These are phyloP conservation scores for Colletes latitarsis DNA, from an alignment of 1,140 invertebrate species.

Conservation along the genomic window DNA sequence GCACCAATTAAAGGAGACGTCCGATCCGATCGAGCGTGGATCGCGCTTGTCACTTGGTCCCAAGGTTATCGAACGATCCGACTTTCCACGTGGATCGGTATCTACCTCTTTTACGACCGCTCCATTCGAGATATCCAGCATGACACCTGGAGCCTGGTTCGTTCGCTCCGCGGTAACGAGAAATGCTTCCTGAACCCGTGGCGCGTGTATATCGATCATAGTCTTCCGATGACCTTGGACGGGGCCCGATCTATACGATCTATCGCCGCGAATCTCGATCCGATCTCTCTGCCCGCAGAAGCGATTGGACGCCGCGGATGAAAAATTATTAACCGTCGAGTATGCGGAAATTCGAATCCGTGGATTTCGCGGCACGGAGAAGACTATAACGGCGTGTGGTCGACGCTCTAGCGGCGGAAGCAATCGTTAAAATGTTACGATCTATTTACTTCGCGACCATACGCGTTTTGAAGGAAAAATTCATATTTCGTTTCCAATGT, in stretches of 20 bases:
- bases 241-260: slow-evolving; percentile 34
- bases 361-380: slow-evolving; percentile 3
- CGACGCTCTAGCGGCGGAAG: background rate
- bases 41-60: slow-evolving; percentile 50
- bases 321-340: slow-evolving; percentile 38
- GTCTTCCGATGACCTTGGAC: slow-evolving; percentile 48
- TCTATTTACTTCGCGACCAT: too few relatives aligned
- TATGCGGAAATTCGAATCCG: slow-evolving; percentile 43
- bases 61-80: slow-evolving; percentile 44
- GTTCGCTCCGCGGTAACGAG: slow-evolving; percentile 43
- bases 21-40: slow-evolving; percentile 34
- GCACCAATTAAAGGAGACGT: slow-evolving; percentile 54
- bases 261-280: slow-evolving; percentile 23
- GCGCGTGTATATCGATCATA: slow-evolving; percentile 49
- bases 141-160: slow-evolving; percentile 31
- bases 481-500: too few relatives aligned
- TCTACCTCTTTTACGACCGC: slow-evolving; percentile 33
- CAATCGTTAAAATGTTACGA: background rate
- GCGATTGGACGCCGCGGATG: slow-evolving; percentile 9
- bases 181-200: slow-evolving; percentile 41
- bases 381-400: background rate
- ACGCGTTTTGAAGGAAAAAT: too few relatives aligned
- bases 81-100: slow-evolving; percentile 43
- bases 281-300: background rate
- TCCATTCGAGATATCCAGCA: slow-evolving; percentile 33